phyloP scores from a whole-genome alignment of 1,140 invertebrate species.

The Babylonia areolata region DNA sequence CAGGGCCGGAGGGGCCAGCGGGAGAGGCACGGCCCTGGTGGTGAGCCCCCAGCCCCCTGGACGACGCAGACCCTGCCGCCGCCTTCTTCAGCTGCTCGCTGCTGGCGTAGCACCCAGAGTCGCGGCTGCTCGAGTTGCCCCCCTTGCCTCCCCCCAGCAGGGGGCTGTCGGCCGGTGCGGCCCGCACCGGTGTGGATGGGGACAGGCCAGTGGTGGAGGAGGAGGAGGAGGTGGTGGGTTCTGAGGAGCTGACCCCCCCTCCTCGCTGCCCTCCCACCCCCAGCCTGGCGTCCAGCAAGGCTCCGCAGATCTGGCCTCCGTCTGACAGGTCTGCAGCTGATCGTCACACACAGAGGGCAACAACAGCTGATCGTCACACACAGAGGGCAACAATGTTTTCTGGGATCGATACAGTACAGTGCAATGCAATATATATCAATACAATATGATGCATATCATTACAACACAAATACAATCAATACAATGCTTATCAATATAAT shows the following conservation, averaged over 20 bases:
- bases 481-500: too few relatives aligned
- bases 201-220: slow-evolving; percentile 48
- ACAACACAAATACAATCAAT: too few relatives aligned
- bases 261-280: slow-evolving; percentile 42
- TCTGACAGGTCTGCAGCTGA: slow-evolving; percentile 48
- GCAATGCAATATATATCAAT: too few relatives aligned
- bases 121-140: slow-evolving; percentile 56
- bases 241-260: slow-evolving; percentile 31
- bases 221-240: not conserved
- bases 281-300: too few relatives aligned
- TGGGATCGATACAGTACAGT: too few relatives aligned
- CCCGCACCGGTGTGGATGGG: slow-evolving; percentile 37
- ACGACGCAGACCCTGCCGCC: not conserved
- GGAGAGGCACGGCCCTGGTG: slow-evolving; percentile 14
- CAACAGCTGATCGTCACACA: too few relatives aligned
- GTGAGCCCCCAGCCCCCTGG: too few relatives aligned
- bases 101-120: slow-evolving; percentile 71
- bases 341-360: too few relatives aligned
- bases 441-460: too few relatives aligned
- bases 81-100: slow-evolving; percentile 53
- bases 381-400: too few relatives aligned
- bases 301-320: slow-evolving; percentile 27
- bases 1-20: not conserved
- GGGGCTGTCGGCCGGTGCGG: slow-evolving; percentile 27
- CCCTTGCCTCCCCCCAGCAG: slow-evolving; percentile 37